phyloP scores from a whole-genome alignment of 1,140 invertebrate species.

The Scaptomyza hsui region DNA sequence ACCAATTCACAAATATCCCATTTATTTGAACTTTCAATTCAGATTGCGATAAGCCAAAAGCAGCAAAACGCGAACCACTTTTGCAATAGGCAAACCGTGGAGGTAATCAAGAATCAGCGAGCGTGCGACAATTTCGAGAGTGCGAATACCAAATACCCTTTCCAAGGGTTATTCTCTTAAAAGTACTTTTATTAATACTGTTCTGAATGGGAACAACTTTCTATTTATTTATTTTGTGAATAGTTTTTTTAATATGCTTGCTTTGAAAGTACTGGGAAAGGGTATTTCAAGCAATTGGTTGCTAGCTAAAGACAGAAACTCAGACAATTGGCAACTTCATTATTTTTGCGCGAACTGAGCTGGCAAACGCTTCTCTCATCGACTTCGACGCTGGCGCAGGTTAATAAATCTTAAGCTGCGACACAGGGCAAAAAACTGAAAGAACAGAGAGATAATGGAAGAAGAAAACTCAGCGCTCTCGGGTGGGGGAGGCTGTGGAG shows the following conservation, averaged over 20 bases:
- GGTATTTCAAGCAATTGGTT: constrained; percentile 3
- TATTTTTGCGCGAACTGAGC: constrained; percentile 14
- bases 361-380: constrained; percentile 19
- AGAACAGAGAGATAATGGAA: constrained; percentile 22
- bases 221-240: no score
- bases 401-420: constrained; percentile 81
- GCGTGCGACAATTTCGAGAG: not conserved
- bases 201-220: no score
- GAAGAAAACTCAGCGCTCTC: constrained; percentile 11
- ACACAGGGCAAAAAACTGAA: constrained; percentile 22
- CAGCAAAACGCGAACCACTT: constrained; percentile 8
- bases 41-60: constrained; percentile 49
- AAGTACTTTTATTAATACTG: no score
- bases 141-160: not conserved
- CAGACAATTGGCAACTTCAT: constrained; percentile 40
- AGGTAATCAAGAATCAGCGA: constrained; percentile 20
- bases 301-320: not conserved
- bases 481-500: not conserved
- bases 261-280: not conserved
- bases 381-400: constrained; percentile 57
- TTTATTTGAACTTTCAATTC: constrained; percentile 55
- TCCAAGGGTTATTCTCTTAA: no score
- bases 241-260: no score
- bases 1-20: constrained; percentile 37
- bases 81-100: constrained; percentile 11